Evolutionary conservation across 2,113 vertebrate species (phyloP).

Genomic region (Colistium nudipinnis): DNA sequence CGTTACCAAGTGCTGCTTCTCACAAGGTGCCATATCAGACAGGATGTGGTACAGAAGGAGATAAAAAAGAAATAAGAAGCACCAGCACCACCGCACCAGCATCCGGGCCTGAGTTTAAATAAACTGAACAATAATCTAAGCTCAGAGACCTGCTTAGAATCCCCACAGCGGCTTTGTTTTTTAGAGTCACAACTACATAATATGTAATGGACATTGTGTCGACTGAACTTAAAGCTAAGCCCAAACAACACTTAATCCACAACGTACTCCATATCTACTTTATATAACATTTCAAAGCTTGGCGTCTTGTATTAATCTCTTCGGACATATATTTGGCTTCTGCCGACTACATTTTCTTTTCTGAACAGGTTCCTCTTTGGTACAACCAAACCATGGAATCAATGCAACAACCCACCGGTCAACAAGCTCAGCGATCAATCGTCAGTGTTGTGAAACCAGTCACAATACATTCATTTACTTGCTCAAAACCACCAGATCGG

Average conservation of each 20-base stretch:
- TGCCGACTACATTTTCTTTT: conserved; percentile 16
- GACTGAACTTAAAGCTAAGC: background rate
- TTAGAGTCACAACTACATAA: conserved; percentile 4
- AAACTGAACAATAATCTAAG: background rate
- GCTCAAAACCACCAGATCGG: conserved; percentile 19
- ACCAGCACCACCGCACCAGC: background rate
- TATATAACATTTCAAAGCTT: background rate
- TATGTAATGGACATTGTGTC: background rate
- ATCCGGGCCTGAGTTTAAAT: background rate
- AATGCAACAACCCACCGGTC: conserved; percentile 32
- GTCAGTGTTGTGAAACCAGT: conserved; percentile 27
- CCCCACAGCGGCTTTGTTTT: background rate
- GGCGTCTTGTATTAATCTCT: background rate
- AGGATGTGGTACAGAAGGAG: conserved; percentile 27
- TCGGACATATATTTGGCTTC: background rate
- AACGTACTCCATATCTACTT: background rate
- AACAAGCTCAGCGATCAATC: conserved; percentile 48
- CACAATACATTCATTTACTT: conserved; percentile 47
- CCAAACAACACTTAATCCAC: background rate
- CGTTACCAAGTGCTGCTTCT: background rate
- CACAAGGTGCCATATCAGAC: conserved; percentile 12
- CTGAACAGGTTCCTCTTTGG: conserved; percentile 2
- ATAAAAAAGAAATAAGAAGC: conserved; percentile 12
- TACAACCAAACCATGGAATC: conserved; percentile 49
- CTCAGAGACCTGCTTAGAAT: background rate